Evolutionary conservation across 1,140 invertebrate species (phyloP), one percentile per base, ranked within the genome.

Genomic region (Dufourea novaeangliae): DNA sequence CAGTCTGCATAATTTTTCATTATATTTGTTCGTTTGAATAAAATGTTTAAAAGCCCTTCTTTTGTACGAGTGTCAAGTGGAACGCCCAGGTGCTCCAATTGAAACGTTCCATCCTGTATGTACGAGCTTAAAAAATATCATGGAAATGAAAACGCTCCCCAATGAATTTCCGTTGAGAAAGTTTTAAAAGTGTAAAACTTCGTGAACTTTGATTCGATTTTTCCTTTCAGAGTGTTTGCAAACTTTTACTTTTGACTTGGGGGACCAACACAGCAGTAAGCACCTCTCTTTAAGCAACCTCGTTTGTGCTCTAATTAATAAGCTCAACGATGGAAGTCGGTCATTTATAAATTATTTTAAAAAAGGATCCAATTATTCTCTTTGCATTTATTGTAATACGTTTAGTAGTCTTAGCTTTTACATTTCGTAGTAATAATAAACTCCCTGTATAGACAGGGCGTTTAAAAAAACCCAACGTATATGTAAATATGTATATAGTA

Each of bases 131-230:
- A 63, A 46, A 11, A 34, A 63, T 46, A 37, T 50, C 57, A 46
- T 72, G 41, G 56, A 62, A 71, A 50, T 62, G 56, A 50, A 37
- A 71, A 62, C n/a, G n/a, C 2, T 44, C 29, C 14, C n/a, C 4
- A 12, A 22, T n/a, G 41, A 22, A 62, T 63, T 46, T 25, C 57
- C 37, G 20, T 32, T 37, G 57, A 29, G 14, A 12, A 32, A 50
- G 41, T 50, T 22, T 29, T 37, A 46, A 44, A 72, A 37, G 41
- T 50, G 41, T 32, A 52, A 72, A 72, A 44, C 41, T 63, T 34
- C 14, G 14, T 22, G 22, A 63, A 72, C 41, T 59, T 62, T 50
- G 59, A 62, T 39, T 71, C 52, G 7, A 46, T n/a, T 37, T 34
- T 50, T 1, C 46, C 37, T 32, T 61, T 71, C 62, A 6, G 6